A percentile compares a stretch with the other conserved stretches of the same genome.
phyloP scores from a whole-genome alignment of 2,797 vertebrate species.

The Ispidina picta region DNA sequence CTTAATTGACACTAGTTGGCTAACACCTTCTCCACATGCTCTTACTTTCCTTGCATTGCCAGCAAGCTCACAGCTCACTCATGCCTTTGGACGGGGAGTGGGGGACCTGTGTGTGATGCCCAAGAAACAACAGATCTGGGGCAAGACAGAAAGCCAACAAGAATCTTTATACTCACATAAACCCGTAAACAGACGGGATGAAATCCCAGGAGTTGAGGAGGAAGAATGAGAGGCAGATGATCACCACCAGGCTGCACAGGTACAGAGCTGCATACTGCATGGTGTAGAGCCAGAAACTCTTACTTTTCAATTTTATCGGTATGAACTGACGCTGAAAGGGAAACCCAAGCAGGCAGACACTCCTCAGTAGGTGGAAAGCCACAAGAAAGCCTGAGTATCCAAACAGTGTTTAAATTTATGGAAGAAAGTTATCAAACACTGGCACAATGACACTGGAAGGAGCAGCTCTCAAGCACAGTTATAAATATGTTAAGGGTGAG shows the following conservation, averaged over 20 bases:
- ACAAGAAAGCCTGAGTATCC: not conserved
- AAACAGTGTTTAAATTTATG: not conserved
- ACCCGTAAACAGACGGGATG: slow-evolving; percentile 93
- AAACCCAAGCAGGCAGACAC: not conserved
- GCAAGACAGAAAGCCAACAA: not conserved
- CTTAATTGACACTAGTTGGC: not conserved
- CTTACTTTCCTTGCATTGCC: not conserved
- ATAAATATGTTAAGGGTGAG: too few species aligned
- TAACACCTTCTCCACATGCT: not conserved
- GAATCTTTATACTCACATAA: slow-evolving; percentile 87
- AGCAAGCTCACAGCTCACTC: not conserved
- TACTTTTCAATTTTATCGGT: slow-evolving; percentile 85
- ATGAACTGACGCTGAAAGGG: slow-evolving; percentile 88
- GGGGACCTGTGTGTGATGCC: not conserved
- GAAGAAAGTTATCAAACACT: not conserved
- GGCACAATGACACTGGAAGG: not conserved
- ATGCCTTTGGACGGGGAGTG: not conserved
- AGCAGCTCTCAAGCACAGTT: not conserved
- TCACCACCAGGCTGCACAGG: slow-evolving; percentile 89
- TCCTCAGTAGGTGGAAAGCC: not conserved
- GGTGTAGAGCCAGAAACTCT: slow-evolving; percentile 90
- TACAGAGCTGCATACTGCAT: slow-evolving; percentile 89
- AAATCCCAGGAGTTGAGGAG: slow-evolving; percentile 97
- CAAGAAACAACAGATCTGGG: not conserved
- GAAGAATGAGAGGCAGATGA: slow-evolving; percentile 93